phyloP scores from a whole-genome alignment of 2,797 vertebrate genomes.

The Potorous gilbertii region DNA sequence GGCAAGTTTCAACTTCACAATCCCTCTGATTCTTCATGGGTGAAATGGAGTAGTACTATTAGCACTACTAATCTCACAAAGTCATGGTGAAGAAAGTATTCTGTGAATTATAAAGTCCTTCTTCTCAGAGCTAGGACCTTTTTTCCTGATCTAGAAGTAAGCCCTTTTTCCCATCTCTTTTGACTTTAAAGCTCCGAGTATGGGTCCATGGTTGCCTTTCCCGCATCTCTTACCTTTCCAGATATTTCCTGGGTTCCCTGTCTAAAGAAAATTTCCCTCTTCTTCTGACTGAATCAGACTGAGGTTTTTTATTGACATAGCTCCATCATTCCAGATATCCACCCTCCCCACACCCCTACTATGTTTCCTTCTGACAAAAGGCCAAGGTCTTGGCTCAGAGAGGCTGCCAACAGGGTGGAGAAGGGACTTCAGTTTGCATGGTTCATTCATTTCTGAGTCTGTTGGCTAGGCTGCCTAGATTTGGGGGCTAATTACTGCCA shows the following conservation, averaged over 20 bases:
- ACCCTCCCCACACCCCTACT: background rate
- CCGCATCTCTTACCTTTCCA: background rate
- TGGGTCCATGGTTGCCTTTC: background rate
- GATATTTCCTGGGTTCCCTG: background rate
- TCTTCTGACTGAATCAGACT: background rate
- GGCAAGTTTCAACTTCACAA: background rate
- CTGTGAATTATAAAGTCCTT: background rate
- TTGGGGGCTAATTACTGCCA: slow-evolving; percentile 7
- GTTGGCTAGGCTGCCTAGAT: slow-evolving; percentile 14
- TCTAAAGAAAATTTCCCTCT: background rate
- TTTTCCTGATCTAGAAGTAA: background rate
- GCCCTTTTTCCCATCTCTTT: background rate
- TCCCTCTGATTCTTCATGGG: background rate
- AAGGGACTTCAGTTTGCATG: slow-evolving; percentile 17
- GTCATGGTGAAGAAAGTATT: background rate
- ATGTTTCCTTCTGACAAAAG: slow-evolving; percentile 15
- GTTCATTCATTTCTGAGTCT: slow-evolving; percentile 29
- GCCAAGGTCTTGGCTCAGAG: background rate
- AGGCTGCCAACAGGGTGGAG: slow-evolving; percentile 1
- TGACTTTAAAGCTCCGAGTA: background rate
- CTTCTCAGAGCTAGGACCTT: background rate
- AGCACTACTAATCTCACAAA: background rate
- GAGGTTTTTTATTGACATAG: background rate
- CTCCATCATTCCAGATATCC: background rate
- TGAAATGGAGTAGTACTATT: background rate